Evolutionary conservation across 2,888 invertebrate genomes (phyloP), one percentile per base, ranked within the genome.

Genomic region (Drosophila eohydei): DNA sequence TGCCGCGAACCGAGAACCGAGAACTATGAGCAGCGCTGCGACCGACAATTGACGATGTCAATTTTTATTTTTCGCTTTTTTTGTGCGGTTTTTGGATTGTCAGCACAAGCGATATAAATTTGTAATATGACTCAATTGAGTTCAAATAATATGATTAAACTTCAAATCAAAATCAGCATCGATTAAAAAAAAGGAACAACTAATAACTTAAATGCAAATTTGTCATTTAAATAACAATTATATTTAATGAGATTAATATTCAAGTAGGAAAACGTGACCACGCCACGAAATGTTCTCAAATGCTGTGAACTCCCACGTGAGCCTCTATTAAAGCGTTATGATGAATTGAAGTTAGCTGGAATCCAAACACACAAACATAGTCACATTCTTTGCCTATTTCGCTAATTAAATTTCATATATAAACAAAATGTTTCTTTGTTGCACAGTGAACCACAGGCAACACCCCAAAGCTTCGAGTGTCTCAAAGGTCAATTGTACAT

Each of bases 21-120:
- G 30, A 40, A 60, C 32, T n/a, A n/a, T 30, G 48, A 48, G 30
- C 30, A 5, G 48, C 38, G 3, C 14, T 44, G 3, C 14, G 14
- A 46, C 38, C 54, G 46, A 2, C 75, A 68, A 76, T 75, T 76
- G 72, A 61, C 68, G 55, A 60, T 28, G 44, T 68, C 57, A 71
- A 60, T 71, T 75, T 60, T 44, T 34, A 16, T 16, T 21, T 32
- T 34, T n/a, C n/a, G n/a, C 12, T 44, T 44, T 44, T 44, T 14
- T 6, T 9, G 34, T 40, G 36, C 36, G 14, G 40, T 7, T 43
- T 28, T 5, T n/a, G 7, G 9, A 2, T 5, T 26, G 3, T 9
- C 9, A 9, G 3, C 26, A 7, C 7, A 14, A 26, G 5, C 6
- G 21, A 21, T 21, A 21, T 21, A 28, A 7, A 8, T 11, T 2